Evolutionary conservation across 1,140 invertebrate species (phyloP).

Genomic region (Pogonomyrmex californicus): DNA sequence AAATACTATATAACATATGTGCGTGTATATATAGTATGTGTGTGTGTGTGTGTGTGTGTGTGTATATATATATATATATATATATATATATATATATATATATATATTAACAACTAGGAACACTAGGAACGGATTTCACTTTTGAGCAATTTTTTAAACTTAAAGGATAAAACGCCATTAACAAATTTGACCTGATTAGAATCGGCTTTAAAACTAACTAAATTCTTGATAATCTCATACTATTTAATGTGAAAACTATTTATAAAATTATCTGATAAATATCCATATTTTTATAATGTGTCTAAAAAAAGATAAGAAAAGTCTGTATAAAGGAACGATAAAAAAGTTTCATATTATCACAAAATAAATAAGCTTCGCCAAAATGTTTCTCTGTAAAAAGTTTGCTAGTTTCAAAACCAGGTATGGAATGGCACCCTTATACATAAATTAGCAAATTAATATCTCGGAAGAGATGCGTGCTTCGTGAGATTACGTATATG

Average conservation of each 20-base stretch:
- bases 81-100: not conserved
- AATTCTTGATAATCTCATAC: not conserved
- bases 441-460: constrained; percentile 28
- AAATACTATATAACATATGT: constrained; percentile 51
- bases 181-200: not conserved
- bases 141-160: constrained; percentile 67
- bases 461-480: constrained; percentile 31
- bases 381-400: not conserved
- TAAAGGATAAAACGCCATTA: constrained; percentile 22
- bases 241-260: not conserved
- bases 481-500: constrained; percentile 54
- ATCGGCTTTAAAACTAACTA: constrained; percentile 15
- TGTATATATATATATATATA: not conserved
- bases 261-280: constrained; percentile 6
- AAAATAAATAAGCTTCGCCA: not conserved
- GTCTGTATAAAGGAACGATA: not conserved
- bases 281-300: not conserved
- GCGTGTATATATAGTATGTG: not conserved
- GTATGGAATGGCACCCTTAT: constrained; percentile 9
- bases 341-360: not conserved
- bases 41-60: no score
- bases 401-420: constrained; percentile 17
- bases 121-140: constrained; percentile 69
- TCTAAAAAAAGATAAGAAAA: not conserved
- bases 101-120: constrained; percentile 64